Evolutionary conservation across 2,113 vertebrate species (phyloP).

Genomic region (Gallinago paraguaiae): DNA sequence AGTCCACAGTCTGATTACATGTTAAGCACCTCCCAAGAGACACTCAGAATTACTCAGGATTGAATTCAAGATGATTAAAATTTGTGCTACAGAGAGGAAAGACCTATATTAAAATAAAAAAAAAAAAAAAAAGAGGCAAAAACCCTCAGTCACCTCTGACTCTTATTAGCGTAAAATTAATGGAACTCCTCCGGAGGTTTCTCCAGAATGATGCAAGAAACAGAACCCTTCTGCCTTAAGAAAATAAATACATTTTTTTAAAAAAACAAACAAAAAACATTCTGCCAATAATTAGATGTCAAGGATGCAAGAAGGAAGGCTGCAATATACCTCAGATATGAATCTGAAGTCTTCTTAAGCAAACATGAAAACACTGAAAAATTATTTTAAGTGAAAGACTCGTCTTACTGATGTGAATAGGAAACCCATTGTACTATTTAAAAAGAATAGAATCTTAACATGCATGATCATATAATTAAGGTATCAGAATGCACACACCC

Average conservation of each 20-base stretch:
- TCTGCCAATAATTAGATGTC: neutral
- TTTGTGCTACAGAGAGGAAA: neutral
- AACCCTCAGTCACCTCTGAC: neutral
- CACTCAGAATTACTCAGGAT: conserved; percentile 3
- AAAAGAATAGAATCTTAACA: neutral
- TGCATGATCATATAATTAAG: neutral
- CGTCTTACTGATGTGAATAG: neutral
- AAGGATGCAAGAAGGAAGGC: neutral
- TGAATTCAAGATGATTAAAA: conserved; percentile 26
- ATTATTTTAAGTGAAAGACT: neutral
- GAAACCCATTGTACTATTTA: neutral
- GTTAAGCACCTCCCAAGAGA: conserved; percentile 11
- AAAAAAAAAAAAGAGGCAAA: too few species aligned
- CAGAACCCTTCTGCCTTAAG: neutral
- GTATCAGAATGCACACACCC: neutral
- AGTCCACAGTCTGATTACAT: neutral
- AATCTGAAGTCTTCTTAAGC: neutral
- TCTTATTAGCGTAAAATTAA: neutral
- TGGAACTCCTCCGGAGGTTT: neutral
- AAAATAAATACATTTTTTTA: neutral
- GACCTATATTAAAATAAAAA: neutral
- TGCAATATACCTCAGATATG: neutral
- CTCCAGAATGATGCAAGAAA: neutral
- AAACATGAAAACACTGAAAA: neutral
- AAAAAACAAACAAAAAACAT: neutral